Base-by-base conservation (phyloP, 2,113 vertebrate species). In the Recurvirostra avosetta region DNA sequence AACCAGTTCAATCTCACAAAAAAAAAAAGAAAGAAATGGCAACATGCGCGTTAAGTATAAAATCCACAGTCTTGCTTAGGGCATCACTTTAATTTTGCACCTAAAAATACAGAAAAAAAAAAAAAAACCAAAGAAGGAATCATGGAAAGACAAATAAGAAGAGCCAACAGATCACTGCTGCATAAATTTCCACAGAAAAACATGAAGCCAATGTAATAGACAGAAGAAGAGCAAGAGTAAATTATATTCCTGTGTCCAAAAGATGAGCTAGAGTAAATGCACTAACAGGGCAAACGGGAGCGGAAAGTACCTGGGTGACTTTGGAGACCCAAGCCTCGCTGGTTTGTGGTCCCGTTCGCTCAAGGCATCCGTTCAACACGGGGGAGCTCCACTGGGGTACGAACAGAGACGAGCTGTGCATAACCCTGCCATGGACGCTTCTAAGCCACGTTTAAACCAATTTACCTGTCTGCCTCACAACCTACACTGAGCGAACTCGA, bases 181-280 rank as follows among this genome's bases (percentile, higher is more conserved):
- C 8, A 21, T 11, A 19, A 7, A 71, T 43, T 74, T 36, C 29
- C 29, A 34, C 1, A 53, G 49, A 23, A 76, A 82, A 41, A 9
- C 8, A 9, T 0, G 17, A 62, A 52, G 61, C 7, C 0, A 3
- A 76, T 0, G 2, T 6, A 18, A 56, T 0, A 55, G 41, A n/a
- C 67, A 65, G 15, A 59, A 15, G 36, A 67, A 82, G 11, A 25
- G 21, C 5, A 79, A 40, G 53, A 22, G 23, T 16, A 40, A 56
- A 27, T 30, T 2, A 2, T 25, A 58, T 15, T 36, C 11, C n/a
- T 26, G 29, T 1, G 17, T 4, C 76, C 15, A 15, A 40, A 21
- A 68, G 34, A 61, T 8, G 36, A 58, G 55, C 43, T 2, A 5
- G 43, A 22, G 17, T 1, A 14, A 16, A 3, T 17, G n/a, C 0